These are phyloP conservation scores for Mycteria americana DNA, from an alignment of 2,797 vertebrate species.

Conservation along the genomic window DNA sequence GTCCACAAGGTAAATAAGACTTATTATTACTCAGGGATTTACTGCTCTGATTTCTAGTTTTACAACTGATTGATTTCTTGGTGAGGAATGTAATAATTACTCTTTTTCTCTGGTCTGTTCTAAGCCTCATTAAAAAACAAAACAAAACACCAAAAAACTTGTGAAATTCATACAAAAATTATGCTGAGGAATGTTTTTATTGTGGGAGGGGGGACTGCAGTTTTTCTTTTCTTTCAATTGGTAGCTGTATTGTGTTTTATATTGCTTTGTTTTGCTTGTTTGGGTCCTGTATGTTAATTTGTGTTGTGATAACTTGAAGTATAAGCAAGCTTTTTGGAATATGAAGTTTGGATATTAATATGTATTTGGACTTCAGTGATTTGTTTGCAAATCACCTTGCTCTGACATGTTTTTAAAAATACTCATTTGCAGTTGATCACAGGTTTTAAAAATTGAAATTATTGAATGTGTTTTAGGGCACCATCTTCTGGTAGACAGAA, in stretches of 20 bases:
- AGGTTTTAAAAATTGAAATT: not conserved
- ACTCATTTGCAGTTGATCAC: not conserved
- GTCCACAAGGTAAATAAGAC: not conserved
- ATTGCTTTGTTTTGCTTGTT: not conserved
- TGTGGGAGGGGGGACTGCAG: not conserved
- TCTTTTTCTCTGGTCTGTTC: not conserved
- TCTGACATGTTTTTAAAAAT: not conserved
- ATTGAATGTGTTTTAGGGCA: conserved; percentile 19
- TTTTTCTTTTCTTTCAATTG: not conserved
- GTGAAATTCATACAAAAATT: not conserved
- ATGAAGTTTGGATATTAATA: not conserved
- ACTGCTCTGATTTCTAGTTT: not conserved
- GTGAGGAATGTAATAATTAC: not conserved
- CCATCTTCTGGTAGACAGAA: conserved; percentile 49
- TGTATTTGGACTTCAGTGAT: not conserved
- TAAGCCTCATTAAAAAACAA: not conserved
- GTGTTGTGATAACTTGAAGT: not conserved
- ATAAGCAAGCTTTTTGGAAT: not conserved
- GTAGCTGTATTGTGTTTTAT: not conserved
- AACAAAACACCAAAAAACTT: rapidly evolving
- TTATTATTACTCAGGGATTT: not conserved
- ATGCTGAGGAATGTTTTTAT: not conserved
- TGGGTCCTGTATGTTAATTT: not conserved
- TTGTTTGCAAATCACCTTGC: not conserved
- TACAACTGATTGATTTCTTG: not conserved